These are phyloP conservation scores for Sphenopsis melanotis DNA, from an alignment of 2,797 vertebrate species.

Conservation along the genomic window DNA sequence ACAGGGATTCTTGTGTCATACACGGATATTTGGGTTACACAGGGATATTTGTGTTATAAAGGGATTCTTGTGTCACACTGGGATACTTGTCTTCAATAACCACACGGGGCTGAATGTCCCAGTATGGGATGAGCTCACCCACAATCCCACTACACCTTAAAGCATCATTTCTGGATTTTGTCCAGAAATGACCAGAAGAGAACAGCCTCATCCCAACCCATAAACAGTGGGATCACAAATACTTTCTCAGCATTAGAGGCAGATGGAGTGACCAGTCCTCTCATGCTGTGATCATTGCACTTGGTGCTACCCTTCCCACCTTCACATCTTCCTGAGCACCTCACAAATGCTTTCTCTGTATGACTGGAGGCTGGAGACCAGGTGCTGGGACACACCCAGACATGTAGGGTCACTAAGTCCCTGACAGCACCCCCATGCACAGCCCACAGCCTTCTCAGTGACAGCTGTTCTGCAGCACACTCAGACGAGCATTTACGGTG, in stretches of 20 bases:
- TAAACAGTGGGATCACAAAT: neutral
- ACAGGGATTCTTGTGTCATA: neutral
- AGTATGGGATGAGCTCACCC: rapidly evolving
- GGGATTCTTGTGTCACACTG: neutral
- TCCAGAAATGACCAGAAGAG: neutral
- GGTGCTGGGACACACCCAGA: neutral
- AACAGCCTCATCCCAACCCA: neutral
- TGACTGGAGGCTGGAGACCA: neutral
- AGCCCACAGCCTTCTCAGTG: neutral
- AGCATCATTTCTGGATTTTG: neutral
- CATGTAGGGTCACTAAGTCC: rapidly evolving
- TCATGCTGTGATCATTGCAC: rapidly evolving
- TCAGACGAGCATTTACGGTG: neutral
- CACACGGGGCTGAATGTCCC: neutral
- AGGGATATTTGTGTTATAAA: no score
- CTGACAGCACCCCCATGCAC: neutral
- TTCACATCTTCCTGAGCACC: neutral
- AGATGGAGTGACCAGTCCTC: neutral
- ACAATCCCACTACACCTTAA: neutral
- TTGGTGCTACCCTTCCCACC: neutral
- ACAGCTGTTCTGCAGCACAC: rapidly evolving
- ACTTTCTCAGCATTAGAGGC: neutral
- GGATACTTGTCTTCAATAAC: neutral
- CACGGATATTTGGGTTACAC: rapidly evolving
- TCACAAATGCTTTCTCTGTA: neutral